Conservation (phyloP, 2,797 vertebrate genomes). For the Lutjanus argentimaculatus region DNA sequence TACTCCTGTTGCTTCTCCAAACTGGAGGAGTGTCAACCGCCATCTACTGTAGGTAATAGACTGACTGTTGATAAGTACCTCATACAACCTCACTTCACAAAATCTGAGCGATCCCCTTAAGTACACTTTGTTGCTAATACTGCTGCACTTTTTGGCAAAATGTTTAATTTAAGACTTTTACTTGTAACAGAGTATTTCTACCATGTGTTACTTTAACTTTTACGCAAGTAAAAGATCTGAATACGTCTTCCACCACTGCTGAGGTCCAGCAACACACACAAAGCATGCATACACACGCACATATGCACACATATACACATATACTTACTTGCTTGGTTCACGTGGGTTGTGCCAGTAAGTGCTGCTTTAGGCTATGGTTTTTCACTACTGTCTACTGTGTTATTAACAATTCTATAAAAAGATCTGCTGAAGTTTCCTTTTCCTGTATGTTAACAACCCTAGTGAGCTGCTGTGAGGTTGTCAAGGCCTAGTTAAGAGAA, state of each 20-base stretch:
- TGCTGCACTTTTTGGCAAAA: neutral
- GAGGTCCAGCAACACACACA: slow-evolving; percentile 36
- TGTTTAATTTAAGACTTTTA: too few relatives aligned
- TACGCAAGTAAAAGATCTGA: slow-evolving; percentile 8
- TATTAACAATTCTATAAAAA: slow-evolving; percentile 88
- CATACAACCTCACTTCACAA: too few relatives aligned
- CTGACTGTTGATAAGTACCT: too few relatives aligned
- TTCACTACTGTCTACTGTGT: slow-evolving; percentile 84
- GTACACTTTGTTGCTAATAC: too few relatives aligned
- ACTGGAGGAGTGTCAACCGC: too few relatives aligned
- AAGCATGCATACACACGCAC: slow-evolving; percentile 29
- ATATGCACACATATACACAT: slow-evolving; percentile 42
- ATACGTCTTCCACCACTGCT: slow-evolving; percentile 9
- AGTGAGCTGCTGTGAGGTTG: slow-evolving; percentile 48
- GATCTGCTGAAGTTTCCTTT: slow-evolving; percentile 79
- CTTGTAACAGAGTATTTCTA: too few relatives aligned
- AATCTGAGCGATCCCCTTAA: too few relatives aligned
- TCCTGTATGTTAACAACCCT: slow-evolving; percentile 80
- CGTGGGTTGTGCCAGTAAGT: slow-evolving; percentile 80
- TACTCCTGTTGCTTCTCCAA: too few relatives aligned
- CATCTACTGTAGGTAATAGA: too few relatives aligned
- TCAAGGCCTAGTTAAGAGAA: slow-evolving; percentile 46
- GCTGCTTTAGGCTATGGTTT: slow-evolving; percentile 81
- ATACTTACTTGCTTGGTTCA: slow-evolving; percentile 67
- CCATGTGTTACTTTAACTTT: too few relatives aligned